phyloP scores from a whole-genome alignment of 2,888 invertebrate species.

The Gymnoscelis rufifasciata region DNA sequence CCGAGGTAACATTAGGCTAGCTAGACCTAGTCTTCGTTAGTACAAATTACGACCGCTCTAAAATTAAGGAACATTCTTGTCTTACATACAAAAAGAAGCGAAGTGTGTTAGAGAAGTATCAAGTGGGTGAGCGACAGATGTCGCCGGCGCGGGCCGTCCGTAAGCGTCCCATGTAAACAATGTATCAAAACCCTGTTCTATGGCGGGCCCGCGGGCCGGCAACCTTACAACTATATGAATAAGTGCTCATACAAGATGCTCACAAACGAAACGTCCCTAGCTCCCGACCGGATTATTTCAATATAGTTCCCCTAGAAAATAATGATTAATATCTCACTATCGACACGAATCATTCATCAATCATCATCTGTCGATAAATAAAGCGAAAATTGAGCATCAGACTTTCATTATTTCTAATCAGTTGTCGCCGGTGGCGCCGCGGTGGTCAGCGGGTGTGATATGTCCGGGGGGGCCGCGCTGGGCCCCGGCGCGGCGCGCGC shows the following conservation, averaged over 20 bases:
- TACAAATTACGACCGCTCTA: constrained; percentile 23
- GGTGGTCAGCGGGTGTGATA: not conserved
- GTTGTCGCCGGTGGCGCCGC: not conserved
- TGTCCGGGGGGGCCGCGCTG: constrained; percentile 1
- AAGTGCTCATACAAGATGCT: not conserved
- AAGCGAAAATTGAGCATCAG: constrained; percentile 42
- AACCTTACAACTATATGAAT: not conserved
- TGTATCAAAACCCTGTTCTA: constrained; percentile 25
- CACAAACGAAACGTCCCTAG: not conserved
- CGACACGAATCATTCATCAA: constrained; percentile 20
- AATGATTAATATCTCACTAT: constrained; percentile 19
- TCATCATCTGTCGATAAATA: constrained; percentile 23
- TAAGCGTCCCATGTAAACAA: constrained; percentile 17
- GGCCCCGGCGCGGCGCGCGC: constrained; percentile 2
- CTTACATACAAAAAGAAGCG: constrained; percentile 19
- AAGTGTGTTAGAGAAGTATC: constrained; percentile 21
- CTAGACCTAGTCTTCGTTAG: constrained; percentile 16
- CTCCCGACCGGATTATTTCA: constrained; percentile 9
- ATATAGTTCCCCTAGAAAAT: constrained; percentile 18
- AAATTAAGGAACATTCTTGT: constrained; percentile 27
- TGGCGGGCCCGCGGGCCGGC: constrained; percentile 4
- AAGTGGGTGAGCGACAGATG: constrained; percentile 19
- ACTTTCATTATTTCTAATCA: constrained; percentile 34
- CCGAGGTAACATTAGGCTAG: constrained; percentile 17
- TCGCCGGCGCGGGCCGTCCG: not conserved